phyloP scores from a whole-genome alignment of 2,797 vertebrate species.

The Notoglanidium macrostoma region DNA sequence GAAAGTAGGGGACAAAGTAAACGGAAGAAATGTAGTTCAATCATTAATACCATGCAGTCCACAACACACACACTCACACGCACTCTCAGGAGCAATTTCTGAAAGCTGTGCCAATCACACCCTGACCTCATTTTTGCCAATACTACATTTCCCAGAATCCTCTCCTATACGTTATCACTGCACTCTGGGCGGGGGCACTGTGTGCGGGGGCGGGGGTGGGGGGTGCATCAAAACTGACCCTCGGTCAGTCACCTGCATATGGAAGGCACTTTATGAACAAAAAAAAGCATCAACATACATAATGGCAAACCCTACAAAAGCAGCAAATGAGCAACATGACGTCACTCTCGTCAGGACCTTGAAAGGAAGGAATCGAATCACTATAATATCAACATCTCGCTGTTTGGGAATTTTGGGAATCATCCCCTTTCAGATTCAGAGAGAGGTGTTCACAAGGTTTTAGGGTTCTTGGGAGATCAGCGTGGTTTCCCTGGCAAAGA shows the following conservation, averaged over 20 bases:
- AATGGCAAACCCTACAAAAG: constrained; percentile 42
- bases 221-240: constrained; percentile 33
- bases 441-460: not conserved
- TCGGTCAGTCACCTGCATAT: constrained; percentile 75
- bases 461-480: not conserved
- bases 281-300: constrained; percentile 41
- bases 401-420: not conserved
- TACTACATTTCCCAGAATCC: constrained; percentile 44
- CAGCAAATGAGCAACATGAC: constrained; percentile 22
- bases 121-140: constrained; percentile 53
- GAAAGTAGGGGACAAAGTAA: constrained; percentile 4
- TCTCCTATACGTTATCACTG: constrained; percentile 24
- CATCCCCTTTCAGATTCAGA: not conserved
- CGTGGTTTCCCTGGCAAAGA: not conserved
- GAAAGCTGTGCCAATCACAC: constrained; percentile 69
- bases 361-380: constrained; percentile 38
- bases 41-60: constrained; percentile 47
- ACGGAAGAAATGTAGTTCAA: constrained; percentile 37
- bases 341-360: not conserved
- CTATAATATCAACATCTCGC: not conserved
- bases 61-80: constrained; percentile 12
- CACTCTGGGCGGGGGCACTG: constrained; percentile 44
- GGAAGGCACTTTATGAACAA: constrained; percentile 78
- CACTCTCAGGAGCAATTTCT: constrained; percentile 51
- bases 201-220: not conserved